Evolutionary conservation across 2,113 vertebrate species (phyloP).

Genomic region (Cichladusa arquata): DNA sequence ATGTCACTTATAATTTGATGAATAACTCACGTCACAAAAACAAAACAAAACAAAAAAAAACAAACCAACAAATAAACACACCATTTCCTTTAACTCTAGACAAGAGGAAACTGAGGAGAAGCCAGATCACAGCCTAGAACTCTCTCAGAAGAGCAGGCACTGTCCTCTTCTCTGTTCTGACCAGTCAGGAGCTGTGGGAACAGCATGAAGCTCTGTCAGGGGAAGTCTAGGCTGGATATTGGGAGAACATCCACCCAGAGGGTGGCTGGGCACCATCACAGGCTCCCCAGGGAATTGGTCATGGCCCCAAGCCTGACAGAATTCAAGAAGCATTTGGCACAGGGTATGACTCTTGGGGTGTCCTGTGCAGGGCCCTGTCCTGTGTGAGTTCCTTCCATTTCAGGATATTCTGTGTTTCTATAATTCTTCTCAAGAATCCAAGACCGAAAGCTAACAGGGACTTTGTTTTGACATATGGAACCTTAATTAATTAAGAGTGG

Average conservation of each 20-base stretch:
- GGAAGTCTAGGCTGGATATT: not conserved
- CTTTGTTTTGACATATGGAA: not conserved
- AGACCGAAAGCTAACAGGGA: not conserved
- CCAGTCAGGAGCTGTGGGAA: not conserved
- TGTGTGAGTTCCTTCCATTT: not conserved
- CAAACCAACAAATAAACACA: too few species aligned
- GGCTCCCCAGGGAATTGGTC: not conserved
- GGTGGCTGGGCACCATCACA: fast-evolving
- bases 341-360: fast-evolving
- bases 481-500: not conserved
- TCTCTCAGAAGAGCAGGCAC: not conserved
- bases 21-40: not conserved
- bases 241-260: fast-evolving
- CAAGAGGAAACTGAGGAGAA: not conserved
- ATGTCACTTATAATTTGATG: not conserved
- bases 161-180: not conserved
- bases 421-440: not conserved
- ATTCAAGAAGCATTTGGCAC: not conserved
- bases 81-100: not conserved
- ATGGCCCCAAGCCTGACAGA: not conserved
- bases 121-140: too few species aligned
- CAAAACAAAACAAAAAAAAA: not conserved
- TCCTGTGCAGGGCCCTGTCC: not conserved
- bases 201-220: too few species aligned
- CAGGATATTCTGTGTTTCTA: not conserved